These are phyloP conservation scores for Xiphophorus maculatus DNA, from an alignment of 2,113 vertebrate species.

Conservation along the genomic window DNA sequence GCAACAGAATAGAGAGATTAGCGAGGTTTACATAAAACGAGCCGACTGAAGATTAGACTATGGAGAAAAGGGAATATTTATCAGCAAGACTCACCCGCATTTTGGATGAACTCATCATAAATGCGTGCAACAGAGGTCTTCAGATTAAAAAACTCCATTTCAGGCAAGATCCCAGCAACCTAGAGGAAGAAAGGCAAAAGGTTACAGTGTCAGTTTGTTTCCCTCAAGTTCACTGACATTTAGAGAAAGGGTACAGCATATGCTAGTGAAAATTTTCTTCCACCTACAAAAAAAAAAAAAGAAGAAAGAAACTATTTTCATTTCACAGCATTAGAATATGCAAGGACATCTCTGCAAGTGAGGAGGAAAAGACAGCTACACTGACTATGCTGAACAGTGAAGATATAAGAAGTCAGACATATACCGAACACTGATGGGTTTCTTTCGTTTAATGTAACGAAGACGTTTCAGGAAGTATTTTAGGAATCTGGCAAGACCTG, in stretches of 20 bases:
- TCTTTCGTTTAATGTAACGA: background rate
- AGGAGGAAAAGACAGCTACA: too few species aligned
- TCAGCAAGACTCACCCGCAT: conserved; percentile 84
- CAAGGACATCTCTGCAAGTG: background rate
- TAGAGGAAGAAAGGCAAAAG: conserved; percentile 11
- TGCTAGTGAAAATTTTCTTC: background rate
- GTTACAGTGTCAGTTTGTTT: conserved; percentile 13
- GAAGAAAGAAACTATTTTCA: background rate
- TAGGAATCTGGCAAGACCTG: background rate
- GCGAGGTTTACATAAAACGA: background rate
- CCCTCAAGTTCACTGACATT: background rate
- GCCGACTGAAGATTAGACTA: background rate
- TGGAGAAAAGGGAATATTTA: background rate
- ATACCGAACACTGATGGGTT: background rate
- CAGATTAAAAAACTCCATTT: conserved; percentile 87
- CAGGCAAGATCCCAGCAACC: conserved; percentile 44
- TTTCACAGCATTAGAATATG: conserved; percentile 2
- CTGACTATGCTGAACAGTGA: too few species aligned
- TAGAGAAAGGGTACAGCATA: background rate
- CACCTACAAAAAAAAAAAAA: too few species aligned
- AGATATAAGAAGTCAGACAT: too few species aligned
- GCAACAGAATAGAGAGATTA: conserved; percentile 25
- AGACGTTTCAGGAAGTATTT: conserved; percentile 1
- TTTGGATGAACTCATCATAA: conserved; percentile 90
- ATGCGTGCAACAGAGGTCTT: conserved; percentile 85